A percentile compares a stretch with the other conserved stretches of the same genome.
phyloP scores from a whole-genome alignment of 2,113 vertebrate genomes.

The Xyliphius kryptos region DNA sequence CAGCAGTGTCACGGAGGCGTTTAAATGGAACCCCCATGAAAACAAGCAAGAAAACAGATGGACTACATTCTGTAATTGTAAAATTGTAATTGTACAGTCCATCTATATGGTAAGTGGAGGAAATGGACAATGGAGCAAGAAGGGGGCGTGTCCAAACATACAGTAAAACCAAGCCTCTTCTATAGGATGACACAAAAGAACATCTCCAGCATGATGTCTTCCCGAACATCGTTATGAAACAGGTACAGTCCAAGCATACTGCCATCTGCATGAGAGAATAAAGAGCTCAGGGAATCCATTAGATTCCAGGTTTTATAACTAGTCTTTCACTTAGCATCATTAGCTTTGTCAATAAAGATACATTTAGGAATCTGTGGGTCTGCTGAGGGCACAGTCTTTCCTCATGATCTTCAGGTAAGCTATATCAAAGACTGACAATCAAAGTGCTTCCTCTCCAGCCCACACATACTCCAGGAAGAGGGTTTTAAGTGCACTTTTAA shows the following conservation, averaged over 20 bases:
- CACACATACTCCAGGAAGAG: conserved; percentile 14
- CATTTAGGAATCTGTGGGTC: conserved; percentile 23
- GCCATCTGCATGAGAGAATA: not conserved
- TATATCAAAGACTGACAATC: not conserved
- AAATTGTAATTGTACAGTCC: no score
- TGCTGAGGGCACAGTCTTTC: conserved; percentile 13
- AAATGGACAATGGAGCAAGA: no score
- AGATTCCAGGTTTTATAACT: conserved; percentile 12
- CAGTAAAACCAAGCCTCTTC: no score
- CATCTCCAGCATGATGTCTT: no score
- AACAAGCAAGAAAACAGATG: no score
- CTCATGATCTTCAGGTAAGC: conserved; percentile 2
- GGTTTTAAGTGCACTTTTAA: conserved; percentile 31
- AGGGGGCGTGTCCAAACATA: no score
- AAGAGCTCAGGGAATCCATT: conserved; percentile 15
- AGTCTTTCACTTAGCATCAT: conserved; percentile 26
- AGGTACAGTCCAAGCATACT: not conserved
- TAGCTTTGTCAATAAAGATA: conserved; percentile 18
- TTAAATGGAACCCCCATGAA: no score
- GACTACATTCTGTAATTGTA: no score
- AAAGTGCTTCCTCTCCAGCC: conserved; percentile 11
- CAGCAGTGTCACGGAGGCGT: no score
- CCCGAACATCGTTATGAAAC: no score
- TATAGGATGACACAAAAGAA: no score
- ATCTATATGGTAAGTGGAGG: no score